Percentiles rank a stretch among this genome's conserved stretches.
Evolutionary conservation across 2,888 invertebrate genomes (phyloP).

Genomic region (Sicus ferrugineus): DNA sequence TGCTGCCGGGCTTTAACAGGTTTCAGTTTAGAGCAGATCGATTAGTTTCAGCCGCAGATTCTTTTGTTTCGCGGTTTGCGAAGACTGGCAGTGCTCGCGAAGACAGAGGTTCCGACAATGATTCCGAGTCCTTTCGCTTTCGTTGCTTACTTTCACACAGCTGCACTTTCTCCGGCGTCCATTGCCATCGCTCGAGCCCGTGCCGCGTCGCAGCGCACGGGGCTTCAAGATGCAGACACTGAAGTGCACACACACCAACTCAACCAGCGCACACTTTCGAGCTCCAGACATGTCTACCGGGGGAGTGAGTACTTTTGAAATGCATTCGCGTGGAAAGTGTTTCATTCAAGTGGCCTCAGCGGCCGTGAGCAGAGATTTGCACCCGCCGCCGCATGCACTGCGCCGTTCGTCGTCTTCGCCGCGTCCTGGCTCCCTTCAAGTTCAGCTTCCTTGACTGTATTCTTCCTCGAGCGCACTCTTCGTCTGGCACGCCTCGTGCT

Average conservation of each 20-base stretch:
- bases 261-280: slow-evolving; percentile 1
- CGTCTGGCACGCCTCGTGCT: not conserved
- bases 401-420: slow-evolving; percentile 2
- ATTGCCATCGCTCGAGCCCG: not conserved
- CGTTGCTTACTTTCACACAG: slow-evolving; percentile 10
- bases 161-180: slow-evolving; percentile 13
- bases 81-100: no score
- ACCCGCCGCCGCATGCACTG: not conserved
- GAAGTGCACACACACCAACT: slow-evolving; percentile 8
- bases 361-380: slow-evolving; percentile 16
- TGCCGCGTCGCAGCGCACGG: not conserved
- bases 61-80: no score
- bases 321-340: slow-evolving; percentile 40
- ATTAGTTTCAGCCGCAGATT: no score
- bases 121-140: slow-evolving; percentile 28
- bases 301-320: slow-evolving; percentile 31
- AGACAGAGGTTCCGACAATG: no score
- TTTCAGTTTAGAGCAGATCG: no score
- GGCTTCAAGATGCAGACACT: slow-evolving; percentile 13
- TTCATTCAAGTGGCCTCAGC: slow-evolving; percentile 44
- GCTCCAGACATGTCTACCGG: slow-evolving; percentile 26
- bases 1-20: no score
- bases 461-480: slow-evolving; percentile 8
- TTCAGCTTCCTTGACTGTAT: slow-evolving; percentile 19
- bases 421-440: slow-evolving; percentile 12